These are phyloP conservation scores for Psilopsiagon aymara DNA, from an alignment of 2,113 vertebrate species.

Conservation along the genomic window DNA sequence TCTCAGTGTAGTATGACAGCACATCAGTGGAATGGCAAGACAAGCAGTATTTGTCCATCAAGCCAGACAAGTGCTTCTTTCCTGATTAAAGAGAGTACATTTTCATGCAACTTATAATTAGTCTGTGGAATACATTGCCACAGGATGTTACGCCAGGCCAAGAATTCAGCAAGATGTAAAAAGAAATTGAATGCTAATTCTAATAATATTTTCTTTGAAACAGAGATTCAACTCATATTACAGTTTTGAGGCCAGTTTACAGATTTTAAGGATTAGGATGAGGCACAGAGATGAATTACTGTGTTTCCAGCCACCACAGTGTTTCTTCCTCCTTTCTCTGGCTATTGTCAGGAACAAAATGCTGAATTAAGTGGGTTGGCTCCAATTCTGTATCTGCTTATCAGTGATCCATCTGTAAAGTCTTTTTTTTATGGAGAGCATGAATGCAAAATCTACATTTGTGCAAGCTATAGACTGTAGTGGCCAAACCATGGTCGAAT, in stretches of 20 bases:
- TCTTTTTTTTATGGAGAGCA: background rate
- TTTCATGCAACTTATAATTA: slow-evolving; percentile 49
- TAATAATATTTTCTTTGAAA: slow-evolving; percentile 24
- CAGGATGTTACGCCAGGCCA: slow-evolving; percentile 29
- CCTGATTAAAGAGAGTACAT: slow-evolving; percentile 16
- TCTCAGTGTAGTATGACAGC: background rate
- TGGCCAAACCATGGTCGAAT: background rate
- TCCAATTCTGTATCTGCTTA: background rate
- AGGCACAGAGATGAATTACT: background rate
- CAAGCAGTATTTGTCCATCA: slow-evolving; percentile 24
- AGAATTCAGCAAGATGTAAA: slow-evolving; percentile 19
- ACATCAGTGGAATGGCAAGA: slow-evolving; percentile 19
- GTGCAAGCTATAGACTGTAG: background rate
- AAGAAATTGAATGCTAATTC: slow-evolving; percentile 14
- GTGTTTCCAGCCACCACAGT: background rate
- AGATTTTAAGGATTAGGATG: background rate
- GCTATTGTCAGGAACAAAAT: background rate
- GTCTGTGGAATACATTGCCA: background rate
- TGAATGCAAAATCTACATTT: background rate
- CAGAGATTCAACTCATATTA: background rate
- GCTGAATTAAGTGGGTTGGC: background rate
- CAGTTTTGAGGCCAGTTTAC: background rate
- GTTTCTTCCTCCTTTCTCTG: background rate
- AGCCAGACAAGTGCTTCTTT: slow-evolving; percentile 23
- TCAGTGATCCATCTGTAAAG: background rate